Conservation (phyloP, 2,888 invertebrate genomes). For the Coronaproctus castanopsis region DNA sequence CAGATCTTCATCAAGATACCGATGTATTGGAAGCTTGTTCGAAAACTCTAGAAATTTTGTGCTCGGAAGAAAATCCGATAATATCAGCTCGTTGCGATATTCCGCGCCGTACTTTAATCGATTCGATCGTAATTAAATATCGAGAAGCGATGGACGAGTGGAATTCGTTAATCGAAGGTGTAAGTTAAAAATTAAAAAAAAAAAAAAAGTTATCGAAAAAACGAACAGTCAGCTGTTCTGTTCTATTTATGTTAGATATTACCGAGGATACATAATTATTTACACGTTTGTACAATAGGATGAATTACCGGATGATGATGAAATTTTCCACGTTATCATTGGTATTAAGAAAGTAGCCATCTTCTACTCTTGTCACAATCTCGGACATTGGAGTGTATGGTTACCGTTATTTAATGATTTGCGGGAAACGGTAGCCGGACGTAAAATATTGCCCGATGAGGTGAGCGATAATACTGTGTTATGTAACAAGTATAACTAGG, state of each 20-base stretch:
- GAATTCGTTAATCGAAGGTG: conserved; percentile 46
- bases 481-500: too few relatives aligned
- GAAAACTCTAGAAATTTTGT: conserved; percentile 77
- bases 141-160: conserved; percentile 72
- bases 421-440: conserved; percentile 35
- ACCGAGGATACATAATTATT: too few relatives aligned
- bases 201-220: too few relatives aligned
- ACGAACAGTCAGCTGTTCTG: too few relatives aligned
- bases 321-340: conserved; percentile 74
- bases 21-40: conserved; percentile 82
- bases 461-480: conserved; percentile 23
- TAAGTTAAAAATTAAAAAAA: conserved; percentile 22
- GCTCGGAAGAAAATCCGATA: conserved; percentile 57
- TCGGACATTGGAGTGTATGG: conserved; percentile 76
- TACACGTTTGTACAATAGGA: too few relatives aligned
- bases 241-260: too few relatives aligned
- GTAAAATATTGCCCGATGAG: conserved; percentile 31
- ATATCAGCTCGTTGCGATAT: conserved; percentile 45
- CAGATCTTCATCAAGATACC: conserved; percentile 71
- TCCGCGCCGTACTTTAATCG: conserved; percentile 60
- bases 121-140: conserved; percentile 70
- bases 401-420: conserved; percentile 58
- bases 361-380: conserved; percentile 86
- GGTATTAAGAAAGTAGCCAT: conserved; percentile 84
- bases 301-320: conserved; percentile 85